Base-by-base conservation (phyloP, 2,797 vertebrate genomes). In the Trematomus bernacchii region DNA sequence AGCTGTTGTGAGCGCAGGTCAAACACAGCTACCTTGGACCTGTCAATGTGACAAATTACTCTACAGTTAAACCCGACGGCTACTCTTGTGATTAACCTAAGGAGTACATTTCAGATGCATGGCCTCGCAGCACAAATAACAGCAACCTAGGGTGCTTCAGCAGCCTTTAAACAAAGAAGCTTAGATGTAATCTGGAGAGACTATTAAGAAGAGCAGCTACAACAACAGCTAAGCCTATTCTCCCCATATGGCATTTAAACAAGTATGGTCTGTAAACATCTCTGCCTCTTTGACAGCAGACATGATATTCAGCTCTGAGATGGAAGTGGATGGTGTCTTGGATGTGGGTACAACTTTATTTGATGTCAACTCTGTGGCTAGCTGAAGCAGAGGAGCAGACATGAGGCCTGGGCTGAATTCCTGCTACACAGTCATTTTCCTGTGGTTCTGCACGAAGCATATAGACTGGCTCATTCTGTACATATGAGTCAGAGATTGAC, bases 151-250 rank as follows among this genome's bases (percentile, higher is more conserved):
- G 82, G 71, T 75, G 63, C 86, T 82, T 84, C 83, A 14, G 87
- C 81, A 82, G 87, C 78, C 87, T 83, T 86, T 68, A 86, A 91
- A 89, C 82, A 94, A 95, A 95, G 91, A 87, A 89, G 92, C 90
- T 95, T 94, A 94, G 52, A 87, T 80, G 75, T 93, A 95, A 95
- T 94, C 94, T 93, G 87, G 67, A 59, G 79, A 90, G 93, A 87
- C 92, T 87, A 88, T 89, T 73, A 87, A 84, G 89, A 91, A 73
- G 88, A 90, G 85, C 87, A 91, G 80, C 83, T 84, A 89, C 77
- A 93, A 90, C 89, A 84, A 77, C 87, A 75, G 79, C 78, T 94
- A 91, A 94, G 90, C 87, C 87, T 79, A 59, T 37, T 79, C 78
- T 72, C 70, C 52, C 92, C 94, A 94, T 94, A 94, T 94, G 93